Conservation (phyloP, 30 jellyfish, hydroid and myxozoan species). For the Chrysaora quinquecirrha region DNA sequence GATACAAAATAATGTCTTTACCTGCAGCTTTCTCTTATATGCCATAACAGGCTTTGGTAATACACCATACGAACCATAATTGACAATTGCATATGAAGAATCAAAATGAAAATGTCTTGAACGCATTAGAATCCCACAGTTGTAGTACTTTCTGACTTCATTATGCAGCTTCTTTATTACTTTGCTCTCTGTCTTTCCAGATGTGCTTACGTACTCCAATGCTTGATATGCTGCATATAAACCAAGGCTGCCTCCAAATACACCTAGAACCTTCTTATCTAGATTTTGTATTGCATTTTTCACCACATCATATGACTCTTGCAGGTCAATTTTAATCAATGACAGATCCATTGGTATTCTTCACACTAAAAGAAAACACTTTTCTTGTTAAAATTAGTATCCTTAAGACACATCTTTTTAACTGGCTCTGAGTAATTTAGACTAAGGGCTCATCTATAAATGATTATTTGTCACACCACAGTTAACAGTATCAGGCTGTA, state of each 20-base stretch:
- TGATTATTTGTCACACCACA: too few relatives aligned
- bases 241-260: conserved; percentile 58
- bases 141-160: conserved; percentile 61
- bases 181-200: conserved; percentile 49
- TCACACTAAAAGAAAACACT: too few relatives aligned
- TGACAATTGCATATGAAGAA: conserved; percentile 56
- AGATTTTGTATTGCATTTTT: conserved; percentile 17
- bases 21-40: conserved; percentile 72
- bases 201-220: conserved; percentile 52
- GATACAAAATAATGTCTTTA: neutral
- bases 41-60: conserved; percentile 80
- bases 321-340: conserved; percentile 23
- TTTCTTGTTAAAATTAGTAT: too few relatives aligned
- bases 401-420: too few relatives aligned
- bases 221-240: conserved; percentile 52
- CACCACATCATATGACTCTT: conserved; percentile 15
- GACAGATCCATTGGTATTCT: conserved; percentile 67
- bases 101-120: conserved; percentile 38
- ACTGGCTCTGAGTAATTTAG: too few relatives aligned
- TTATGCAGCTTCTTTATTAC: conserved; percentile 52
- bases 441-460: too few relatives aligned
- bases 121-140: conserved; percentile 74
- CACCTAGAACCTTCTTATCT: conserved; percentile 25
- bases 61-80: conserved; percentile 96
- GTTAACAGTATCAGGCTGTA: too few relatives aligned